Evolutionary conservation across 2,113 vertebrate species (phyloP).

Genomic region (Azemiops feae): DNA sequence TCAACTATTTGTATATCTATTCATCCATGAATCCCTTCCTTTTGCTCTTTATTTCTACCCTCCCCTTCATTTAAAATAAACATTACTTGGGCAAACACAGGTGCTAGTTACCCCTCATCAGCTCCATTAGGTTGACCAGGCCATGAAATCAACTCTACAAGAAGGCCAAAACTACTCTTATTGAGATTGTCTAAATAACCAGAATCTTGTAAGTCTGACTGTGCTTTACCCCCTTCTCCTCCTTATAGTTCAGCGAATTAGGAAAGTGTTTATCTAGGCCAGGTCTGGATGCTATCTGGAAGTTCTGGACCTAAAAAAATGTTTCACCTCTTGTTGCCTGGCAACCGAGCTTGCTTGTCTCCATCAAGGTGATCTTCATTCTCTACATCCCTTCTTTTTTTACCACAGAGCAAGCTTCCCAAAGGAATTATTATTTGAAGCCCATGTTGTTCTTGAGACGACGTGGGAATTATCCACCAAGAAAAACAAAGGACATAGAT

Average conservation of each 20-base stretch:
- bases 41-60: not conserved
- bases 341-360: not conserved
- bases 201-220: not conserved
- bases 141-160: not conserved
- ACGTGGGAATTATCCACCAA: not conserved
- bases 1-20: too few relatives aligned
- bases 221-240: not conserved
- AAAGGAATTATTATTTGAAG: not conserved
- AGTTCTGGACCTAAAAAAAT: not conserved
- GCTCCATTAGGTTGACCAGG: not conserved
- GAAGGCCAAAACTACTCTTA: not conserved
- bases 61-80: not conserved
- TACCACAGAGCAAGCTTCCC: not conserved
- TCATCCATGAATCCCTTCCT: not conserved
- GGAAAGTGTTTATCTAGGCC: not conserved
- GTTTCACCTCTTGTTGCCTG: not conserved
- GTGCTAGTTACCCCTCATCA: not conserved
- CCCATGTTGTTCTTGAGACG: not conserved
- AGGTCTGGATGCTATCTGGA: not conserved
- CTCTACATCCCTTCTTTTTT: not conserved
- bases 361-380: not conserved
- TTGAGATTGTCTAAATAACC: not conserved
- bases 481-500: not conserved
- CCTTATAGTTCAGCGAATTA: not conserved
- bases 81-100: not conserved